These are phyloP conservation scores for Sarcophaga carnaria DNA, from an alignment of 2,888 invertebrate genomes.

Conservation along the genomic window DNA sequence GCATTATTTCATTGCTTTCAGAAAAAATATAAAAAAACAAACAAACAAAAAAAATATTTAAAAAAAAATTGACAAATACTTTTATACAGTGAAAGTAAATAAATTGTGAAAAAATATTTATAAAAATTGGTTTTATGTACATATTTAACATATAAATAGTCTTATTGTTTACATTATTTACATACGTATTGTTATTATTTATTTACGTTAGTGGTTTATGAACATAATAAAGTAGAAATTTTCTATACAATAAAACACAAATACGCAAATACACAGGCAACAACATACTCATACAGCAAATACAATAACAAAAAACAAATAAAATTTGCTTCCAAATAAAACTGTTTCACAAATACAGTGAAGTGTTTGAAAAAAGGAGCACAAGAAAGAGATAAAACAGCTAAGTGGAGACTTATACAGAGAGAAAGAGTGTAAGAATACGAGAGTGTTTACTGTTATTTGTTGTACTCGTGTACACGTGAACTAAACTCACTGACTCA, in stretches of 20 bases:
- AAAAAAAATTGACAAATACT: too few relatives aligned
- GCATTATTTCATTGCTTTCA: too few relatives aligned
- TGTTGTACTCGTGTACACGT: neutral
- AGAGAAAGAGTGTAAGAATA: too few relatives aligned
- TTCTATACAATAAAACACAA: constrained; percentile 53
- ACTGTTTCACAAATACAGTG: neutral
- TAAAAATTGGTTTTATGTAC: neutral
- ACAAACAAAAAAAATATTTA: neutral
- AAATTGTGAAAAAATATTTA: constrained; percentile 20
- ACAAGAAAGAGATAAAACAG: neutral
- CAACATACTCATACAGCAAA: too few relatives aligned
- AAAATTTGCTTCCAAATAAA: neutral
- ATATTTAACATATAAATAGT: constrained; percentile 36
- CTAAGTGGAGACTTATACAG: too few relatives aligned
- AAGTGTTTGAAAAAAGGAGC: neutral
- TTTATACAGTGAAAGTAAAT: constrained; percentile 12
- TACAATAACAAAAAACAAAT: neutral
- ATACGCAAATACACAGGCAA: neutral
- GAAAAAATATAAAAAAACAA: neutral
- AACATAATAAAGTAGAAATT: constrained; percentile 59
- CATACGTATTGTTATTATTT: constrained; percentile 59
- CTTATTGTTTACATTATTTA: constrained; percentile 57
- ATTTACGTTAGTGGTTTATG: constrained; percentile 63
- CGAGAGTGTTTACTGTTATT: too few relatives aligned
- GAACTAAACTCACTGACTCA: neutral